Conservation (phyloP, 2,888 invertebrate genomes). For the Lissocephala sabroskyi region DNA sequence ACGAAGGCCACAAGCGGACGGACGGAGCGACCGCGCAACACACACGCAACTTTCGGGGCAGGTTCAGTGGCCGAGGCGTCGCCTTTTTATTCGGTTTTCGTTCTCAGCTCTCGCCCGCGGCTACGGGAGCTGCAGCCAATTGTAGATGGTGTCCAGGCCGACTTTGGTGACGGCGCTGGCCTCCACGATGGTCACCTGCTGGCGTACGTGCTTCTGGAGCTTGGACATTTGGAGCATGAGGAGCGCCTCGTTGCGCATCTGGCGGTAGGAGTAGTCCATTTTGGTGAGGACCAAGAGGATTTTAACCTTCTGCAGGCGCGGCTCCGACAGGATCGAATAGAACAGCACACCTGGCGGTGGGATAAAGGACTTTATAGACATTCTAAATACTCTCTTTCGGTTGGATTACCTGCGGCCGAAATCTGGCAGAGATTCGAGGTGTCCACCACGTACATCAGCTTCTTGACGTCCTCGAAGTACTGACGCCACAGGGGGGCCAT, state of each 20-base stretch:
- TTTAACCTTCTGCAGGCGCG: constrained; percentile 78
- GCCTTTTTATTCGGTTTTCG: not conserved
- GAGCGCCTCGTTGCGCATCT: constrained; percentile 89
- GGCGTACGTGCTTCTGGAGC: constrained; percentile 79
- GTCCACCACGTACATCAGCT: constrained; percentile 86
- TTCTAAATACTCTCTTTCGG: too few relatives aligned
- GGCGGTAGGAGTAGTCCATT: constrained; percentile 89
- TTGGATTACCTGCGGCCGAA: constrained; percentile 84
- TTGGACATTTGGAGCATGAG: constrained; percentile 85
- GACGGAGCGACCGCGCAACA: constrained; percentile 4
- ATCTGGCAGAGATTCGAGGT: constrained; percentile 90
- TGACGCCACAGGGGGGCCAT: constrained; percentile 88
- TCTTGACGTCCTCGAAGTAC: constrained; percentile 79
- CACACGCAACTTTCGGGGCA: too few relatives aligned
- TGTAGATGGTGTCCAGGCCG: constrained; percentile 79
- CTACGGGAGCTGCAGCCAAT: constrained; percentile 74
- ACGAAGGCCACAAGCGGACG: too few relatives aligned
- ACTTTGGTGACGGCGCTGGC: constrained; percentile 82
- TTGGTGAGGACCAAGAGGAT: constrained; percentile 84
- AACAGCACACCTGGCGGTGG: constrained; percentile 80
- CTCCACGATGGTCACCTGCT: constrained; percentile 80
- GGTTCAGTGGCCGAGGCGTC: too few relatives aligned
- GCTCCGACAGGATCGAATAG: constrained; percentile 84
- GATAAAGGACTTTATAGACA: too few relatives aligned
- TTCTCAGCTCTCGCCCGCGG: not conserved